A percentile compares a stretch with the other conserved stretches of the same genome.
Evolutionary conservation across 2,113 vertebrate species (phyloP).

Genomic region (Felis chaus): DNA sequence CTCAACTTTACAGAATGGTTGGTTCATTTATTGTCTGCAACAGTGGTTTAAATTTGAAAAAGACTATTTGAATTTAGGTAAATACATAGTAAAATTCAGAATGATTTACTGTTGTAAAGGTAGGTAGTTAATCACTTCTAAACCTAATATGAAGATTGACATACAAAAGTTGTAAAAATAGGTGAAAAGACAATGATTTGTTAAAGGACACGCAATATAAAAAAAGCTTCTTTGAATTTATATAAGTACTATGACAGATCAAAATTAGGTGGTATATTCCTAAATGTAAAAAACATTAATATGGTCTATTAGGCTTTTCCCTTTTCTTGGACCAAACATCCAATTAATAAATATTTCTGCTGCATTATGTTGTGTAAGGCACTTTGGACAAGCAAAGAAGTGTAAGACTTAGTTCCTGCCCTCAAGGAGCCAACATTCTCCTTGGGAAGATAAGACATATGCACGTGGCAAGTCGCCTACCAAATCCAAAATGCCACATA

Average conservation of each 20-base stretch:
- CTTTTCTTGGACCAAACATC: neutral
- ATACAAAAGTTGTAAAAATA: neutral
- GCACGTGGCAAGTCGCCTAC: neutral
- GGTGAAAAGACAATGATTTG: neutral
- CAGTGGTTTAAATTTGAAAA: neutral
- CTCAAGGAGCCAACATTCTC: neutral
- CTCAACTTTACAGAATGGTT: neutral
- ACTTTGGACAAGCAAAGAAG: neutral
- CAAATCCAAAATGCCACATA: neutral
- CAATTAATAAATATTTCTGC: neutral
- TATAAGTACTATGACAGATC: neutral
- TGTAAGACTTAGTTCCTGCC: neutral
- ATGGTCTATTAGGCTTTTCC: neutral
- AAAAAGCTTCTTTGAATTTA: neutral
- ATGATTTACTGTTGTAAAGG: neutral
- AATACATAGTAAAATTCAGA: neutral
- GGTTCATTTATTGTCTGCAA: slow-evolving; percentile 14
- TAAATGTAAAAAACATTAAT: neutral
- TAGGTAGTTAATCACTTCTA: neutral
- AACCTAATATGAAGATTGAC: neutral
- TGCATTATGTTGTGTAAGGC: neutral
- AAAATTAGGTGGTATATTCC: neutral
- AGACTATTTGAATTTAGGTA: neutral
- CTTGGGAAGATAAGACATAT: neutral
- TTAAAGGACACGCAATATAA: neutral